phyloP scores from a whole-genome alignment of 2,797 vertebrate genomes.

The Kryptolebias ocellatus region DNA sequence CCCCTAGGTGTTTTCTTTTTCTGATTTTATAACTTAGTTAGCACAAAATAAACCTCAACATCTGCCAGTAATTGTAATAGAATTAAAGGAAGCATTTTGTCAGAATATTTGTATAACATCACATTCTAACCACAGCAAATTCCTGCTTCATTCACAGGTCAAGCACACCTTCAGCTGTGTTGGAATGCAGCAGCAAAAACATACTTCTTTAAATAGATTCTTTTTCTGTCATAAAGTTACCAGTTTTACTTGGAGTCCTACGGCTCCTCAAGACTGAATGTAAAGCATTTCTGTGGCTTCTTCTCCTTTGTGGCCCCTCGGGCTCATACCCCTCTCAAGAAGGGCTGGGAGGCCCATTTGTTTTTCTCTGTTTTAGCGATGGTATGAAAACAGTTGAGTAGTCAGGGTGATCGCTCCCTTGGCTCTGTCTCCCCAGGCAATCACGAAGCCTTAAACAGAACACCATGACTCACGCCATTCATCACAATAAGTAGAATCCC shows the following conservation, averaged over 20 bases:
- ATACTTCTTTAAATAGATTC: conserved; percentile 16
- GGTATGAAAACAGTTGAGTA: conserved; percentile 61
- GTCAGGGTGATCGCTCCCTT: conserved; percentile 33
- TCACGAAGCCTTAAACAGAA: conserved; percentile 50
- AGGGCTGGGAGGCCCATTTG: conserved; percentile 47
- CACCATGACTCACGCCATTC: conserved; percentile 57
- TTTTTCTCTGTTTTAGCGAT: conserved; percentile 62
- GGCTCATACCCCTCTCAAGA: conserved; percentile 40
- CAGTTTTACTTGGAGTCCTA: neutral
- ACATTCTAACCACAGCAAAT: conserved; percentile 29
- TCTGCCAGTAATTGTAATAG: conserved; percentile 15
- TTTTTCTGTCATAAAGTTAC: conserved; percentile 25
- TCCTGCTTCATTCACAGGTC: conserved; percentile 5
- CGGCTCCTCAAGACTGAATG: conserved; percentile 12
- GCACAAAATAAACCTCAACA: neutral
- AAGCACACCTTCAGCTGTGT: conserved; percentile 41
- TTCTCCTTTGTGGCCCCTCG: conserved; percentile 29
- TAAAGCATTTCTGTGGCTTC: conserved; percentile 51
- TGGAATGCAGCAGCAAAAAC: conserved; percentile 27
- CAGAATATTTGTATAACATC: conserved; percentile 16
- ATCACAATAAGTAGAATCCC: conserved; percentile 60
- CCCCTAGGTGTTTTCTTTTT: neutral
- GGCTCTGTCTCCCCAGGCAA: conserved; percentile 46
- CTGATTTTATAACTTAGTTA: neutral
- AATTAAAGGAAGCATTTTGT: conserved; percentile 22